phyloP scores from a whole-genome alignment of 2,113 vertebrate genomes.

The Hiodon alosoides region DNA sequence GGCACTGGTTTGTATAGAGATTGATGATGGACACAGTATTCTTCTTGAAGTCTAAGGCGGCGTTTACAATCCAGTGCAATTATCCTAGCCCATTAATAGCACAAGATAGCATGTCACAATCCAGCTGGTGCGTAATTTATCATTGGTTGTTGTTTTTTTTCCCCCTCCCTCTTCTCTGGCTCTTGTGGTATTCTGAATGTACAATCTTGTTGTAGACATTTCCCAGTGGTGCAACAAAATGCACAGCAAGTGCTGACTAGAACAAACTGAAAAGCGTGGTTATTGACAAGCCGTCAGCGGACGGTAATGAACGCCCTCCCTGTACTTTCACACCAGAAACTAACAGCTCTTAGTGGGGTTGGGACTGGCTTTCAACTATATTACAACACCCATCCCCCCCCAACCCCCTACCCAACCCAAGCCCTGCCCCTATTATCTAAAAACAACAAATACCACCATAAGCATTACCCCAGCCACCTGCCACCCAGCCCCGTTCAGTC shows the following conservation, averaged over 20 bases:
- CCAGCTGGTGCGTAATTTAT: constrained; percentile 87
- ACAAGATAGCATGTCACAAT: constrained; percentile 90
- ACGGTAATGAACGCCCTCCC: constrained; percentile 78
- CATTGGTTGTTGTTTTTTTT: constrained; percentile 55
- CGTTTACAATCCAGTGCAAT: constrained; percentile 92
- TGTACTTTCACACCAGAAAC: constrained; percentile 70
- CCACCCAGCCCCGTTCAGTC: no score
- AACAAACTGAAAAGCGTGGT: constrained; percentile 75
- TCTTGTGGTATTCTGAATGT: constrained; percentile 87
- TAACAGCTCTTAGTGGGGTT: constrained; percentile 71
- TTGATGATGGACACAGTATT: constrained; percentile 78
- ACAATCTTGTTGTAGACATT: constrained; percentile 93
- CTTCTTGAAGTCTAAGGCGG: constrained; percentile 77
- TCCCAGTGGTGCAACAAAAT: constrained; percentile 85
- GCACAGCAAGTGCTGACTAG: constrained; percentile 86
- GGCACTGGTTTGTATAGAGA: constrained; percentile 79
- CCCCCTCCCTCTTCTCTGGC: constrained; percentile 56
- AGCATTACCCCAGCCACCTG: no score
- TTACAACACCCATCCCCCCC: constrained; percentile 50
- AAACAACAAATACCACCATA: no score
- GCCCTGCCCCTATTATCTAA: neutral
- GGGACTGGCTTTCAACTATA: constrained; percentile 70
- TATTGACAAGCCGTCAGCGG: constrained; percentile 89
- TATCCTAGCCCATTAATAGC: constrained; percentile 94
- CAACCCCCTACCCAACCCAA: neutral